Base-by-base conservation (phyloP, 2,888 invertebrate species). In the Biston betularia region DNA sequence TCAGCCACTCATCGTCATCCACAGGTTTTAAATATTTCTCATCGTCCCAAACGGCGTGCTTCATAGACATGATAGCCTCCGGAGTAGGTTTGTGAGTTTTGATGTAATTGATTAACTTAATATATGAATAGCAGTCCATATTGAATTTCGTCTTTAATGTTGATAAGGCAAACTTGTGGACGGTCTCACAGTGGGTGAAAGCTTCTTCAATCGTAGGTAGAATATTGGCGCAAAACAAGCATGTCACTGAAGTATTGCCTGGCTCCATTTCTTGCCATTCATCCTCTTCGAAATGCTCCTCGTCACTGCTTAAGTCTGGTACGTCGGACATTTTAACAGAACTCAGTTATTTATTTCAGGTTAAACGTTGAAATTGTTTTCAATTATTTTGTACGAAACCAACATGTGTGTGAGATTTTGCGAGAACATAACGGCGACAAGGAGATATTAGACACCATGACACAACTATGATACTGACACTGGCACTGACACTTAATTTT, bases 81-180 rank as follows among this genome's bases (percentile, higher is more conserved):
- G 96, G 88, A 57, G 88, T 89, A 0, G 95, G 90, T 70, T 95
- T 95, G 59, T 95, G 94, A 12, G 89, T 93, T 76, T 97, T 95
- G 69, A 98, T 96, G 79, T 95, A 98, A 89, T 98, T 98, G 0
- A 98, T 95, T 79, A 98, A 77, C 85, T 97, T 97, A 35, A 97
- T 96, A 75, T 96, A 97, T 0, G 96, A 96, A 87, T 98, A 97
- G 79, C 96, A 96, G 83, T 98, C 97, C 95, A 98, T 96, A 75
- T 95, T 95, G 79, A 96, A 96, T 82, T 95, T 96, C 4, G 86
- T 85, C 85, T 97, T 96, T 45, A 97, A 89, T 55, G 89, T 86
- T 7, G 94, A 87, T 63, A 97, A 89, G 82, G 95, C 95, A 74
- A 98, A 96, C 61, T 94, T 94, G 79, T 97, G 97, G 14, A 81